phyloP scores from a whole-genome alignment of 2,888 invertebrate species.

The Caradrina clavipalpis region DNA sequence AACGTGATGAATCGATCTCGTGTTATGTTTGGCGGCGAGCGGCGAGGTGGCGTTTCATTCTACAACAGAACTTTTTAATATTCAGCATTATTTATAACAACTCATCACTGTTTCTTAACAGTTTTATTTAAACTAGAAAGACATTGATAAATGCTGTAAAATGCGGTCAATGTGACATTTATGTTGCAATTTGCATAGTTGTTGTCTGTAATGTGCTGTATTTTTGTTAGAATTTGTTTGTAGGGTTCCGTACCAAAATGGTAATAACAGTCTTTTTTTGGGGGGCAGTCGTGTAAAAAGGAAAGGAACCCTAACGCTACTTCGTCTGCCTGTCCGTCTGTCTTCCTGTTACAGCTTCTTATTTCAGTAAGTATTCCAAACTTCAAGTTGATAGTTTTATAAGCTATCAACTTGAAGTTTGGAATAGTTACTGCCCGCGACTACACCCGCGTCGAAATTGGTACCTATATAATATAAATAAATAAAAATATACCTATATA shows the following conservation, averaged over 20 bases:
- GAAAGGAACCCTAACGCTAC: background rate
- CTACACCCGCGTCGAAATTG: no score
- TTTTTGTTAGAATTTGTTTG: background rate
- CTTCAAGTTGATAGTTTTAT: no score
- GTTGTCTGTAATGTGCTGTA: slow-evolving; percentile 4
- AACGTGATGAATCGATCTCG: slow-evolving; percentile 40
- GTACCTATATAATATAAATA: no score
- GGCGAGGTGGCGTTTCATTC: slow-evolving; percentile 7
- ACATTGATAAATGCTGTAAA: slow-evolving; percentile 31
- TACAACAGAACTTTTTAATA: slow-evolving; percentile 36
- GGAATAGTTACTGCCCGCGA: no score
- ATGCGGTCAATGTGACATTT: slow-evolving; percentile 35
- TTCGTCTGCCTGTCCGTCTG: background rate
- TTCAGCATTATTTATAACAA: slow-evolving; percentile 23
- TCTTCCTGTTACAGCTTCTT: background rate
- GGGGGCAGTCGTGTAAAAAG: no score
- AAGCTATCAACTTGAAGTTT: background rate
- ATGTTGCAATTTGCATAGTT: slow-evolving; percentile 19
- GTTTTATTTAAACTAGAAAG: slow-evolving; percentile 27
- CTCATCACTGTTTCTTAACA: slow-evolving; percentile 12
- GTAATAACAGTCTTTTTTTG: no score
- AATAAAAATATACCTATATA: no score
- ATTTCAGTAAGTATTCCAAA: background rate
- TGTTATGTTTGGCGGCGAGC: slow-evolving; percentile 7
- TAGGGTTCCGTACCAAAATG: background rate